These are phyloP conservation scores for Falco concolor DNA, from an alignment of 2,797 vertebrate genomes.

Conservation along the genomic window DNA sequence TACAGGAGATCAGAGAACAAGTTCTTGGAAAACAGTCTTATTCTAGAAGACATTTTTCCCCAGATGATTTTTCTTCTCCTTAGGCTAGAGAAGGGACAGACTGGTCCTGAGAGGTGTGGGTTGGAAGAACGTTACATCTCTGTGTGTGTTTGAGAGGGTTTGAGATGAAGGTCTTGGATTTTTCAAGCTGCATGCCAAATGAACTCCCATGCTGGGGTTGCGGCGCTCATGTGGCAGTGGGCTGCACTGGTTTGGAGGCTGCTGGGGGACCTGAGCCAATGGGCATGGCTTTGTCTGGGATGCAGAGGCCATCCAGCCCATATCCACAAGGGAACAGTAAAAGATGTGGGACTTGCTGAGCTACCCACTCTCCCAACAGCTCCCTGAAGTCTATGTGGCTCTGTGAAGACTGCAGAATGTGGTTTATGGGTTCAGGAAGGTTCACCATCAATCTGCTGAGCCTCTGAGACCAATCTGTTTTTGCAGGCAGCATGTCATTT, in stretches of 20 bases:
- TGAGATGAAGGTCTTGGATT: background rate
- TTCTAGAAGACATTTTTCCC: background rate
- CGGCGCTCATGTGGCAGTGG: background rate
- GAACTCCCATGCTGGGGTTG: background rate
- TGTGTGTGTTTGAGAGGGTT: background rate
- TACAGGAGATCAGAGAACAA: background rate
- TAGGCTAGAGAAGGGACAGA: background rate
- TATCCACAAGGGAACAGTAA: slow-evolving; percentile 30
- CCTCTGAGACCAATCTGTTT: slow-evolving; percentile 1
- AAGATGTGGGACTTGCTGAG: background rate
- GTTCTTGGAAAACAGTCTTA: background rate
- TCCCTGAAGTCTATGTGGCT: background rate
- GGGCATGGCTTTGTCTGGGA: background rate
- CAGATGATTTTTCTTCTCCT: background rate
- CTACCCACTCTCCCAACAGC: background rate
- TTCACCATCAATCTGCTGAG: background rate
- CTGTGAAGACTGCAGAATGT: background rate
- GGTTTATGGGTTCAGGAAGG: background rate
- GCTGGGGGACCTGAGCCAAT: background rate
- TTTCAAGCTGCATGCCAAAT: background rate
- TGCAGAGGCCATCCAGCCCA: background rate
- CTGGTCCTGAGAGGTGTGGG: background rate
- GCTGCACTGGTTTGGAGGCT: background rate
- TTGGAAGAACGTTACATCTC: background rate
- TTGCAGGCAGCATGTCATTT: slow-evolving; percentile 1